Base-by-base conservation (phyloP, 2,888 invertebrate species). In the Tinea semifulvella region DNA sequence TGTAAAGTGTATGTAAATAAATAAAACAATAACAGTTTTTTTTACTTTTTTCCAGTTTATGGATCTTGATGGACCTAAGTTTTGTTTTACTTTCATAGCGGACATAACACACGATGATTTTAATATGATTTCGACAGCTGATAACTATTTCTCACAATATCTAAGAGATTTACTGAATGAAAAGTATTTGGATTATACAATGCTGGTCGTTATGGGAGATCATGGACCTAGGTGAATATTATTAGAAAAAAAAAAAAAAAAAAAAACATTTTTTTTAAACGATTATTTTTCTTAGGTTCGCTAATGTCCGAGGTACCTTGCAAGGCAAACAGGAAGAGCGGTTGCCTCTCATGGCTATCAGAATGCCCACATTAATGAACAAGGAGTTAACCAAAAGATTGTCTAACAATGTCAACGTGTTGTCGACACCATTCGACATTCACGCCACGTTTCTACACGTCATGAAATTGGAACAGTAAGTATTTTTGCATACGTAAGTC, bases 251-350 rank as follows among this genome's bases (percentile, higher is more conserved):
- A n/a, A n/a, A n/a, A n/a, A n/a, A n/a, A n/a, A n/a, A n/a, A n/a
- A n/a, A n/a, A n/a, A n/a, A n/a, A n/a, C n/a, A n/a, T n/a, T n/a
- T n/a, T n/a, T n/a, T n/a, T n/a, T n/a, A n/a, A n/a, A n/a, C n/a
- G n/a, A n/a, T n/a, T n/a, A n/a, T n/a, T n/a, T n/a, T 22, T 8
- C 5, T 31, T 57, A 90, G 96, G 60, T 96, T 92, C 68, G 88
- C 91, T 0, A 83, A 87, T 43, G 85, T 95, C 5, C 85, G 97
- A 0, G 86, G 90, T 55, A 96, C 95, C 0, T 79, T 93, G 4
- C 96, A 96, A 65, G 97, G 96, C 0, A 94, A 95, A 65, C 86
- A 92, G 46, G 97, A 97, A 58, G 96, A 97, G 62, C 84, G 97
- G 1, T 63, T 96, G 47, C 97, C 97, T 0, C 90, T 94, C 55